phyloP scores from a whole-genome alignment of 37 sponge, comb jelly and placozoan species.

The Cladorhizidae sp. region DNA sequence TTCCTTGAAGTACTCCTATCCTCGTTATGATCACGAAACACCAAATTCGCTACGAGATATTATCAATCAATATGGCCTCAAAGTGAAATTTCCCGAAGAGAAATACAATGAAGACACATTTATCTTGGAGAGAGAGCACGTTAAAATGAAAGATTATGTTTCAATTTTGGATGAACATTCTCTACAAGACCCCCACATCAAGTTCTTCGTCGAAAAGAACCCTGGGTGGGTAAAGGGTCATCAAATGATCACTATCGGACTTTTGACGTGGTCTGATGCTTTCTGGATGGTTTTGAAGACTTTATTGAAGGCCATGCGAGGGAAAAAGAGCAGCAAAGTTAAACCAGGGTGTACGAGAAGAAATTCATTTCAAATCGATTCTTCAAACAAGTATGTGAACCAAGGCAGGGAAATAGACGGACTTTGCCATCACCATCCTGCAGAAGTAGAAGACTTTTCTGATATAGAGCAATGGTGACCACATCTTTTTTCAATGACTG shows the following conservation, averaged over 20 bases:
- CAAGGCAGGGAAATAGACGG: too few relatives aligned
- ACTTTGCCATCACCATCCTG: too few relatives aligned
- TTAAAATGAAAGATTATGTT: constrained; percentile 29
- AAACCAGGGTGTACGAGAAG: too few relatives aligned
- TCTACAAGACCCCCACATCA: constrained; percentile 71
- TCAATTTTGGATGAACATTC: constrained; percentile 29
- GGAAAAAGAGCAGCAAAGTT: background rate
- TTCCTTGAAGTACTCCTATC: background rate
- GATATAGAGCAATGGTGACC: too few relatives aligned
- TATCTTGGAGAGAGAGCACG: constrained; percentile 47
- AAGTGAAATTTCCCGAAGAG: constrained; percentile 12
- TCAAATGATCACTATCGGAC: constrained; percentile 34
- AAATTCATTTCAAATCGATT: too few relatives aligned
- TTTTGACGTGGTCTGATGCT: constrained; percentile 35
- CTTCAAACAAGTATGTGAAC: too few relatives aligned
- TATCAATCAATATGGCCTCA: constrained; percentile 55
- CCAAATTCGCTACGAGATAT: constrained; percentile 49
- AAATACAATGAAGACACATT: constrained; percentile 48
- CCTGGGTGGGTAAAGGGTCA: constrained; percentile 76
- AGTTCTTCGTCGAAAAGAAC: constrained; percentile 62
- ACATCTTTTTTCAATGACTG: too few relatives aligned
- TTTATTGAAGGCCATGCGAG: background rate
- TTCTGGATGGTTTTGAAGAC: background rate
- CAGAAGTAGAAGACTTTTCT: too few relatives aligned
- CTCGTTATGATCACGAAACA: constrained; percentile 51